Percentiles rank a stretch among this genome's conserved stretches.
Conservation (phyloP, 1,140 invertebrate species). For the Hyles vespertilio region DNA sequence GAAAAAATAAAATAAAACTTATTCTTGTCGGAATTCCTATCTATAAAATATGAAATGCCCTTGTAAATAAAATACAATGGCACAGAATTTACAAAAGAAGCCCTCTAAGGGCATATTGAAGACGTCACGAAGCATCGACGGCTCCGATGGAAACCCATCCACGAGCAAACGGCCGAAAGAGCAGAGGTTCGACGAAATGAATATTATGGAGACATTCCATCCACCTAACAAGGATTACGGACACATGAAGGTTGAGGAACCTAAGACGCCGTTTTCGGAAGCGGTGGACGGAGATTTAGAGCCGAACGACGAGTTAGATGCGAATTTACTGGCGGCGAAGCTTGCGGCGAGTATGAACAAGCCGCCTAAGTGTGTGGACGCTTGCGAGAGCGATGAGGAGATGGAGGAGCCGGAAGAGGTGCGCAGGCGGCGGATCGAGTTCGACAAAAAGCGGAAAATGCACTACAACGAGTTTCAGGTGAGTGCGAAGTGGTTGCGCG, state of each 20-base stretch:
- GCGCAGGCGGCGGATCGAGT: conserved; percentile 82
- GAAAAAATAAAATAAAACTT: conserved; percentile 36
- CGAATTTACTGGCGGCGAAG: conserved; percentile 86
- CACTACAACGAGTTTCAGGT: conserved; percentile 98
- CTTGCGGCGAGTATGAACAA: conserved; percentile 73
- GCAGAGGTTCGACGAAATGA: conserved; percentile 99
- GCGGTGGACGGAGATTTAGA: conserved; percentile 84
- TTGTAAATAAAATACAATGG: conserved; percentile 46
- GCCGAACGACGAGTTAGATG: conserved; percentile 85
- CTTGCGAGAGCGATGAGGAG: conserved; percentile 78
- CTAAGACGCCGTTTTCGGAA: conserved; percentile 93
- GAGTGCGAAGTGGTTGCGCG: conserved; percentile 10
- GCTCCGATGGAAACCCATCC: conserved; percentile 55
- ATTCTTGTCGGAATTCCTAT: conserved; percentile 20
- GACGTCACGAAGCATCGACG: conserved; percentile 87
- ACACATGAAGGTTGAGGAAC: conserved; percentile 99
- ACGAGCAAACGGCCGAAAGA: conserved; percentile 81
- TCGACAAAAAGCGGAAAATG: conserved; percentile 94
- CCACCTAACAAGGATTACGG: conserved; percentile 99
- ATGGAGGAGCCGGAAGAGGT: conserved; percentile 80
- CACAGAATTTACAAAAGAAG: conserved; percentile 79
- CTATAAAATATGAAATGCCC: conserved; percentile 37
- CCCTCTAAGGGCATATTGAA: conserved; percentile 95
- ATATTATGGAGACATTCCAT: conserved; percentile 98
- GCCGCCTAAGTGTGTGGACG: conserved; percentile 57